Base-by-base conservation (phyloP, 2,797 vertebrate species). In the Erpetoichthys calabaricus region DNA sequence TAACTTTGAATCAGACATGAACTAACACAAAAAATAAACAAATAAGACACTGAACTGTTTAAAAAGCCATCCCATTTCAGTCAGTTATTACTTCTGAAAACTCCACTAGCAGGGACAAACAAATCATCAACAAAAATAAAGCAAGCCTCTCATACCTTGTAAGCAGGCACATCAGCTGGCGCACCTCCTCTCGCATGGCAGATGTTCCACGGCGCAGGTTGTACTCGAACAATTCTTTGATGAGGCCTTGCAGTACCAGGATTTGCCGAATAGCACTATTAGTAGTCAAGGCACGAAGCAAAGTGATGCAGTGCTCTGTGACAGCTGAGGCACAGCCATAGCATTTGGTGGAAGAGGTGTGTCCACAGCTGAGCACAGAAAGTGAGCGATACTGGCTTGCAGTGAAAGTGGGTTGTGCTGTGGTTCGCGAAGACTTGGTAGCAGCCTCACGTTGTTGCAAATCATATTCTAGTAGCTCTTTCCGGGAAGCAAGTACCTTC, bases 401-500 rank as follows among this genome's bases (percentile, higher is more conserved):
- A 0, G 96, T 99, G 69, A 98, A 87, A 0, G 94, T 98, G 64
- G 93, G 96, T 67, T 94, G 94, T 42, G 73, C 82, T 0, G 85
- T 74, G 54, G 81, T 90, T n/a, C 95, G 87, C 0, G 92, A 98
- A 0, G 91, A 98, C 65, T 91, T 95, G 0, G 93, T 98, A 55
- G 95, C 96, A 0, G 95, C 96, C 65, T 99, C 96, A 47, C 95
- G 82, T 71, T 99, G 96, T 68, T 98, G 96, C 3, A 98, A 84
- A 65, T 99, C 96, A 0, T 98, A 98, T 59, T 99, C 96, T 66
- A 99, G 73, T 45, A 99, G 86, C 63, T 99, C 95, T 76, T 98
- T 99, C 8, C 96, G 90, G 1, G 96, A 99, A 9, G 96, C 96
- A 62, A 99, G 92, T 5, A 99, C 96, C 92, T 98, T 99, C 96